Conservation (phyloP, 2,888 invertebrate genomes). For the Octonoba sinensis region DNA sequence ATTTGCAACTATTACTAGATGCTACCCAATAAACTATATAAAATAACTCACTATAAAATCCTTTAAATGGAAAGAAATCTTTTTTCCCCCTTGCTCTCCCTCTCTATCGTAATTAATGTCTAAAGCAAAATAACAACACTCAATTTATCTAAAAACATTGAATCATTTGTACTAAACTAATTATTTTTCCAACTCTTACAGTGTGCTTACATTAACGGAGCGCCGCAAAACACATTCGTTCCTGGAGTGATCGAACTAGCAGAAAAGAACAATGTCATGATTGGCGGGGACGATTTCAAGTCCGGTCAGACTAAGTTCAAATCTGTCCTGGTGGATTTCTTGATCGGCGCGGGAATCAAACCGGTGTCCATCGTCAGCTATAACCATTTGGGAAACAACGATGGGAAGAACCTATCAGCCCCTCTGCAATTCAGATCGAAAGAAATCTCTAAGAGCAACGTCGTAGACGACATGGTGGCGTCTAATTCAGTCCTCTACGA, state of each 20-base stretch:
- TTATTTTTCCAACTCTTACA: too few species aligned
- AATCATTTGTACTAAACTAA: too few species aligned
- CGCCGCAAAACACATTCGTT: conserved; percentile 96
- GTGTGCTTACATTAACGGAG: conserved; percentile 79
- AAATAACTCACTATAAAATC: too few species aligned
- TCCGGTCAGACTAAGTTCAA: conserved; percentile 98
- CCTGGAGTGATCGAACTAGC: conserved; percentile 87
- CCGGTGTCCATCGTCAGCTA: conserved; percentile 97
- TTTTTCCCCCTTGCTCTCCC: too few species aligned
- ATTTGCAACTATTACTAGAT: too few species aligned
- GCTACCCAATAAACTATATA: too few species aligned
- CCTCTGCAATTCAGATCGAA: conserved; percentile 90
- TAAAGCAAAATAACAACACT: too few species aligned
- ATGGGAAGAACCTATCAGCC: conserved; percentile 93
- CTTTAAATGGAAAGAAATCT: too few species aligned
- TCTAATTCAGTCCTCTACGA: conserved; percentile 87
- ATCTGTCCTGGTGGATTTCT: conserved; percentile 94
- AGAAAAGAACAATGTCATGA: conserved; percentile 81
- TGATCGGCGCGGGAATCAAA: conserved; percentile 93
- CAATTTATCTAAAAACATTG: too few species aligned
- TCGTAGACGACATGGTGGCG: conserved; percentile 94
- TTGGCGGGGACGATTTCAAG: conserved; percentile 97
- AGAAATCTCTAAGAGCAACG: conserved; percentile 95
- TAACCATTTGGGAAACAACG: conserved; percentile 97
- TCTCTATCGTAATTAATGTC: too few species aligned